Base-by-base conservation (phyloP, 2,888 invertebrate species). In the Cephus runcator region DNA sequence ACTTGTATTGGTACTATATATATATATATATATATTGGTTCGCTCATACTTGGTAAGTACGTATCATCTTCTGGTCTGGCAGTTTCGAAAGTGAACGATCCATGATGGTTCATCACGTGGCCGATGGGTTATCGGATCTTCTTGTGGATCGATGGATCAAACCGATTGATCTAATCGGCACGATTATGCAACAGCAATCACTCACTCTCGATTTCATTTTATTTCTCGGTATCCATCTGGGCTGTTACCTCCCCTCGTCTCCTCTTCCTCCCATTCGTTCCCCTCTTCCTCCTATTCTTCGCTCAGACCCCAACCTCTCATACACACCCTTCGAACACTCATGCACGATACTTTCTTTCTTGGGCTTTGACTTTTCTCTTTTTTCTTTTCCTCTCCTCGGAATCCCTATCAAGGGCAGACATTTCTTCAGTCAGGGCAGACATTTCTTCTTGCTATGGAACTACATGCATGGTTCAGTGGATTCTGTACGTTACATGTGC, bases 111-210 rank as follows among this genome's bases (percentile, higher is more conserved):
- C 71, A 71, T 31, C 71, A 71, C 71, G 33, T 6, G 33, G 71
- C 31, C 31, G 31, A 9, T 34, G 71, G 34, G 71, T 71, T 71
- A 71, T 71, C 71, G 34, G 15, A 31, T 31, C 31, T 30, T 31
- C 31, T 74, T n/a, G 31, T 35, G n/a, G 34, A 74, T 35, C 74
- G 34, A 35, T 30, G 23, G 36, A 34, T 31, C 34, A 30, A 30
- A 36, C n/a, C 74, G 74, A 34, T 35, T 34, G 74, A 74, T 74
- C 74, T 74, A 74, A 74, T 74, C 74, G 74, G 74, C 74, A 30
- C 36, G 34, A 74, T 74, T 74, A 74, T 74, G 74, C 74, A 74
- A 74, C 35, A 34, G 74, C 34, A 34, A 74, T 74, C 74, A 36
- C 23, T 74, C 74, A 33, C 74, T 36, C 36, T 74, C 74, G 6